Base-by-base conservation (phyloP, 2,797 vertebrate species). In the Bradypodion pumilum region DNA sequence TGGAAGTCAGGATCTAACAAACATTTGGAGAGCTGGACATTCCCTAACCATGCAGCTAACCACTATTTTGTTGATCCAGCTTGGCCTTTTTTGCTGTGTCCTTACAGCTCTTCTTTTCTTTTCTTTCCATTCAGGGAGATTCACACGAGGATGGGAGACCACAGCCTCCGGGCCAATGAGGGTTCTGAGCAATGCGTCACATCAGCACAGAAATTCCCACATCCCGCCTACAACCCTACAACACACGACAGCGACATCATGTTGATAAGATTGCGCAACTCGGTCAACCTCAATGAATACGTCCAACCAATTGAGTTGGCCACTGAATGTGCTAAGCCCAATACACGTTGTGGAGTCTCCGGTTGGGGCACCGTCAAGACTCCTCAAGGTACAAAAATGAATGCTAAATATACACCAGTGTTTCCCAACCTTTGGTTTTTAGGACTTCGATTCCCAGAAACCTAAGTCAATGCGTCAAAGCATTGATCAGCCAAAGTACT, bases 321-420 rank as follows among this genome's bases (percentile, higher is more conserved):
- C 40, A 83, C 52, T 0, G 2, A 44, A n/a, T 93, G 91, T 10
- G 84, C 62, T 1, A 1, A 2, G 0, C 68, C 82, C 0, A 86
- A 86, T n/a, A 88, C 91, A 0, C 2, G 63, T 15, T 93, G 93
- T 70, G 84, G 49, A 52, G 70, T 93, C 63, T 93, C 92, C 0
- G 92, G 93, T 78, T 94, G 92, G 90, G 93, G 92, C 60, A 92
- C 82, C 68, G 90, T 88, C 49, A 89, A 86, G 68, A 74, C 37
- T 1, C 79, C 83, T 0, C 56, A 76, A 87, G 56, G 92, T 93
- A 83, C 40, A 32, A 19, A 59, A 56, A 37, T 35, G 16, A 15
- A 7, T 65, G 75, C 32, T 27, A 27, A 52, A 25, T 46, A 42
- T 25, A 56, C 32, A 62, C 19, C n/a, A n/a, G n/a, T n/a, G n/a